These are phyloP conservation scores for Zele albiditarsus DNA, from an alignment of 2,888 invertebrate species.

Conservation along the genomic window DNA sequence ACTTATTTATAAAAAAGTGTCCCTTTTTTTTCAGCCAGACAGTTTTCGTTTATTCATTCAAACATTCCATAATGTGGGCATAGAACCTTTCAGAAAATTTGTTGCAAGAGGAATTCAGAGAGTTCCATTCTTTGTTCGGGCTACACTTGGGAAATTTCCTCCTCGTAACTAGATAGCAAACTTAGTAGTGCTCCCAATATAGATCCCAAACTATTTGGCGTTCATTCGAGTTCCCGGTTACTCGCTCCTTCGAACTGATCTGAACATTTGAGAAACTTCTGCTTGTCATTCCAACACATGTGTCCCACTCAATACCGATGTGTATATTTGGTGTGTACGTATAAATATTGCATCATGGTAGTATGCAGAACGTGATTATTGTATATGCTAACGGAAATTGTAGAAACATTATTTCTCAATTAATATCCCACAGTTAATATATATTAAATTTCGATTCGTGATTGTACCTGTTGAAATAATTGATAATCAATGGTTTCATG, in stretches of 20 bases:
- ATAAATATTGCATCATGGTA: neutral
- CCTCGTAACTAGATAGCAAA: neutral
- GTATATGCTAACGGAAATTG: neutral
- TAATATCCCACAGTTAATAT: too few relatives aligned
- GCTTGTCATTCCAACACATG: neutral
- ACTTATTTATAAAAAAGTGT: too few relatives aligned
- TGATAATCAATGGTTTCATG: too few relatives aligned
- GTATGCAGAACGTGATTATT: neutral
- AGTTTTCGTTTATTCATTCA: too few relatives aligned
- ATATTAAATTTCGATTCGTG: neutral
- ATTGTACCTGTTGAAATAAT: neutral
- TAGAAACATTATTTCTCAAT: too few relatives aligned
- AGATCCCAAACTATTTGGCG: conserved; percentile 13
- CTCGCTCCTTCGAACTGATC: neutral
- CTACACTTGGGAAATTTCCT: neutral
- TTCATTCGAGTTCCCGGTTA: neutral
- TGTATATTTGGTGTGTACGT: neutral
- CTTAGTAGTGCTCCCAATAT: neutral
- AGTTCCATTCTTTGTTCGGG: neutral
- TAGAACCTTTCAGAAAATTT: too few relatives aligned
- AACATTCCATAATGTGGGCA: too few relatives aligned
- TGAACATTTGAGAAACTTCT: neutral
- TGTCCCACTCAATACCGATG: neutral
- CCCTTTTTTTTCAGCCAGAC: too few relatives aligned
- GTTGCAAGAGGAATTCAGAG: too few relatives aligned